These are phyloP conservation scores for Chrysotoxum bicinctum DNA, from an alignment of 2,888 invertebrate genomes.

Conservation along the genomic window DNA sequence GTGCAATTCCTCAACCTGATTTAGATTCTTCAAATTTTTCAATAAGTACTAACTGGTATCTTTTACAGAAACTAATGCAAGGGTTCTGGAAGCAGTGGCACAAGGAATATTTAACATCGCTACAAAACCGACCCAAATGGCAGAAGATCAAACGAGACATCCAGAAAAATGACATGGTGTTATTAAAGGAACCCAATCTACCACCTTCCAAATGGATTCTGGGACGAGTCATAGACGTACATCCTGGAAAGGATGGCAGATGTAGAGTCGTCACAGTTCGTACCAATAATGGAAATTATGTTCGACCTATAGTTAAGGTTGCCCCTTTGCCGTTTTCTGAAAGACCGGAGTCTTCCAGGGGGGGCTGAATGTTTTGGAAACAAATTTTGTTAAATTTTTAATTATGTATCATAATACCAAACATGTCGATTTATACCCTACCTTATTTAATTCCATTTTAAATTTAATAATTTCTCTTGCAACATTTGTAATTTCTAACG, in stretches of 20 bases:
- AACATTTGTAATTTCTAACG: too few species aligned
- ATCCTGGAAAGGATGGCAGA: slow-evolving; percentile 13
- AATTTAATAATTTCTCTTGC: too few species aligned
- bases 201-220: slow-evolving; percentile 46
- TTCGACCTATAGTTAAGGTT: slow-evolving; percentile 20
- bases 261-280: slow-evolving; percentile 29
- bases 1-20: slow-evolving; percentile 10
- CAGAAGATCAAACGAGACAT: slow-evolving; percentile 16
- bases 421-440: not conserved
- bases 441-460: not conserved
- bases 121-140: slow-evolving; percentile 36
- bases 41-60: slow-evolving; percentile 16
- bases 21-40: slow-evolving; percentile 10
- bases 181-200: not conserved
- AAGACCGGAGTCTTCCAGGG: slow-evolving; percentile 36
- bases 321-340: slow-evolving; percentile 34
- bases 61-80: slow-evolving; percentile 12
- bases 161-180: slow-evolving; percentile 1
- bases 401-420: not conserved
- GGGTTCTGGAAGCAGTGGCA: slow-evolving; percentile 55
- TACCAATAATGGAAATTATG: slow-evolving; percentile 17
- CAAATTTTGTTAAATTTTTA: not conserved
- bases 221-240: not conserved
- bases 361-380: too few species aligned
- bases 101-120: slow-evolving; percentile 14